Percentiles rank a stretch among this genome's conserved stretches.
Evolutionary conservation across 2,113 vertebrate species (phyloP).

Genomic region (Rostratula benghalensis): DNA sequence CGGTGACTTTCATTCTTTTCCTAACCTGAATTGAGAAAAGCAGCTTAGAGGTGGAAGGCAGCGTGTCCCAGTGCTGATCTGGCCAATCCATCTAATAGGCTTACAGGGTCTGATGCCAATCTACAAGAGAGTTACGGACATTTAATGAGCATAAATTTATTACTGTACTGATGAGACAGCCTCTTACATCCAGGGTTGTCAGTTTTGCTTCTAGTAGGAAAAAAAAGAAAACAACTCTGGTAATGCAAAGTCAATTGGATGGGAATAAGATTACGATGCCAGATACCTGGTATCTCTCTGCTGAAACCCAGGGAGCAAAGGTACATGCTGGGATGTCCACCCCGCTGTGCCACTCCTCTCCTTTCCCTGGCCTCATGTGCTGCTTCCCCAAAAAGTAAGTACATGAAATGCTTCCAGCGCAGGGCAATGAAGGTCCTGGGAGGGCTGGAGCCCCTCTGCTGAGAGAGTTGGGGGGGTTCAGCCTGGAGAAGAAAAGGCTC

Average conservation of each 20-base stretch:
- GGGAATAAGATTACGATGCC: rapidly evolving
- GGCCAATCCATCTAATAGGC: neutral
- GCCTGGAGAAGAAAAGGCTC: no score
- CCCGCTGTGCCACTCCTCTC: neutral
- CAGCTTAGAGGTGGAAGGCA: constrained; percentile 23
- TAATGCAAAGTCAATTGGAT: neutral
- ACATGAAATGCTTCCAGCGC: neutral
- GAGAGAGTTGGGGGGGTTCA: no score
- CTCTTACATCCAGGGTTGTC: neutral
- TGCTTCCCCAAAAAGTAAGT: neutral
- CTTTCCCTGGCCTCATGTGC: rapidly evolving
- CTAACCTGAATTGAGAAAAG: neutral
- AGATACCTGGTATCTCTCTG: neutral
- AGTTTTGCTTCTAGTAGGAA: neutral
- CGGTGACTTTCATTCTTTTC: neutral
- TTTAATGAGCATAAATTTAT: neutral
- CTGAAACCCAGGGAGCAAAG: neutral
- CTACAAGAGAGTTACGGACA: neutral
- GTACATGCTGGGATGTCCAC: rapidly evolving
- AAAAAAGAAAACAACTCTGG: no score
- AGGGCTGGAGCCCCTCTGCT: no score
- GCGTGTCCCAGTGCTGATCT: neutral
- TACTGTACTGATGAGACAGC: neutral
- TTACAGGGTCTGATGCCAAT: neutral
- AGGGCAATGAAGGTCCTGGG: no score